Base-by-base conservation (phyloP, 2,113 vertebrate species). In the Diphyllodes magnificus region DNA sequence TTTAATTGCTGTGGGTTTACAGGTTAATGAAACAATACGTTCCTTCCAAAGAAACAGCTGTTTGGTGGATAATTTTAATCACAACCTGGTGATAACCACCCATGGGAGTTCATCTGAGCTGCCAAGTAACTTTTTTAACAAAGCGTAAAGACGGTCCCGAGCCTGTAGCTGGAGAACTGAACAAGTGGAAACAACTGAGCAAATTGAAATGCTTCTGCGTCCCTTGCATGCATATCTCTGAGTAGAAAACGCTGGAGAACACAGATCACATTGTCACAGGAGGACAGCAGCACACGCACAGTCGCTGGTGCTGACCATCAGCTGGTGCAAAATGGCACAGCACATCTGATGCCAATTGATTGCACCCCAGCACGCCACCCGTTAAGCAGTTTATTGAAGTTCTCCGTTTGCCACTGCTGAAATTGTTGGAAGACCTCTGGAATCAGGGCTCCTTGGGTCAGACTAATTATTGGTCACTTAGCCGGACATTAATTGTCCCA, bases 1-100 rank as follows among this genome's bases (percentile, higher is more conserved):
- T 96, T 92, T 92, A 96, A 92, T 92, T 91, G 91, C 77, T 71
- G 31, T 49, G 69, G 6, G 72, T 92, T 96, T 91, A 56, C 69
- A 71, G 88, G 94, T 94, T 84, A 86, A 84, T 49, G 49, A 84
- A 93, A 95, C 83, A 91, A 79, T 91, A 44, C 15, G 17, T 82
- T 88, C 60, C 31, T 76, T 82, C 72, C n/a, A 82, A 80, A 84
- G 72, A 91, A 97, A 79, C 86, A 92, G 76, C 83, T 95, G 81
- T 88, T 93, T 35, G 37, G 53, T 76, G 77, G 23, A 53, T 86
- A 63, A 89, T 75, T 93, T 83, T 82, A 93, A 91, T 94, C 88
- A 84, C 64, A 89, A 14, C 72, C 69, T 65, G 81, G 69, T 76
- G 88, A 84, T 70, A 86, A 80, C 51, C 86, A 86, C 94, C 68